Evolutionary conservation across 2,797 vertebrate genomes (phyloP).

Genomic region (Falco naumanni): DNA sequence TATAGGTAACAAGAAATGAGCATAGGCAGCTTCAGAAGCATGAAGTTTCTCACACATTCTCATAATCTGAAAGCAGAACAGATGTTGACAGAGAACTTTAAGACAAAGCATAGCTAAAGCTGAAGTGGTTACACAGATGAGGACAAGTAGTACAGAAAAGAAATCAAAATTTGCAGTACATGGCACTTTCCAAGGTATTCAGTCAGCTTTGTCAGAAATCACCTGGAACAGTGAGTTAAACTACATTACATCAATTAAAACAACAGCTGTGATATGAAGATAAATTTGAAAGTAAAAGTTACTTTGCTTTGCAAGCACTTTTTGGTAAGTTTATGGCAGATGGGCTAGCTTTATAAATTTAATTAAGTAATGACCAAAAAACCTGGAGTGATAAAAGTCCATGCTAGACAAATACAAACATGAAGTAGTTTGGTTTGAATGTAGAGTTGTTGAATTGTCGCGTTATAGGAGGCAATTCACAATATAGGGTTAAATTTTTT

Average conservation of each 20-base stretch:
- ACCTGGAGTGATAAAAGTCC: background rate
- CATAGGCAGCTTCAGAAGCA: background rate
- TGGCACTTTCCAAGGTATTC: background rate
- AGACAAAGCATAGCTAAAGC: background rate
- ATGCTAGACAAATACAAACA: background rate
- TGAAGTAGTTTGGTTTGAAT: background rate
- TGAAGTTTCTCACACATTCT: background rate
- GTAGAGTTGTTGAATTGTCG: background rate
- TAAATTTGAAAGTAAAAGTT: background rate
- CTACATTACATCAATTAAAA: background rate
- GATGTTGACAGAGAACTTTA: background rate
- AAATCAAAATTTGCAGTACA: background rate
- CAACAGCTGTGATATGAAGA: background rate
- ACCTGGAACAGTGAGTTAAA: background rate
- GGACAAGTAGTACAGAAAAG: background rate
- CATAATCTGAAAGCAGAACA: background rate
- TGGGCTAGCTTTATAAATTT: background rate
- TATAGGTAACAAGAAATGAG: background rate
- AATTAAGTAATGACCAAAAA: background rate
- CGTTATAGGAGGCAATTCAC: background rate
- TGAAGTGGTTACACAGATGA: background rate
- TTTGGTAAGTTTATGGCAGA: background rate
- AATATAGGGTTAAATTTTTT: background rate
- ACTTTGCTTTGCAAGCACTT: too few relatives aligned
- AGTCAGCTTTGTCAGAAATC: background rate